Percentiles rank a stretch among this genome's conserved stretches.
phyloP scores from a whole-genome alignment of 2,797 vertebrate genomes.

The Malurus leucopterus region DNA sequence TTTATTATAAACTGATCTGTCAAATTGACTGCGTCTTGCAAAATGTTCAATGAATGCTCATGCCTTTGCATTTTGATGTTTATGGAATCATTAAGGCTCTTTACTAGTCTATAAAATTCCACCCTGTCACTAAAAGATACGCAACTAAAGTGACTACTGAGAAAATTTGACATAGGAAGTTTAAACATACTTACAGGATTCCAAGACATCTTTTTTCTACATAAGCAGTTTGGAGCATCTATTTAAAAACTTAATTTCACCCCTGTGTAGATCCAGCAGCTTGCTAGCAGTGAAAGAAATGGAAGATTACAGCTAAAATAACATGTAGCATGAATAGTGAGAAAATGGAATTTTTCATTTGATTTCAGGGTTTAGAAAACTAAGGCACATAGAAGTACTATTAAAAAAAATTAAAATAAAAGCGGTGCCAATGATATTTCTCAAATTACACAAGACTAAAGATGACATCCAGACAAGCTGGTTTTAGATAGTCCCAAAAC shows the following conservation, averaged over 20 bases:
- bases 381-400: neutral
- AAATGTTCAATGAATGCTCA: neutral
- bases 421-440: accelerated
- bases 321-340: neutral
- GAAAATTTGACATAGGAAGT: neutral
- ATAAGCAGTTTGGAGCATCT: neutral
- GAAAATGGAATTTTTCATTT: neutral
- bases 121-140: neutral
- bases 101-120: neutral
- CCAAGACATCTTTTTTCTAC: neutral
- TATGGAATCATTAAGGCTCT: neutral
- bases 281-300: neutral
- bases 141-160: neutral
- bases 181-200: neutral
- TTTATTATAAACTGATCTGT: neutral
- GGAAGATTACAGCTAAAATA: neutral
- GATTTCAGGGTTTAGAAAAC: neutral
- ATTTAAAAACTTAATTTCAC: neutral
- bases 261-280: neutral
- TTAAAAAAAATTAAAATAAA: neutral
- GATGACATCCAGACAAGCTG: neutral
- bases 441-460: neutral
- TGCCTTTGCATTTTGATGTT: neutral
- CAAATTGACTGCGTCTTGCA: neutral
- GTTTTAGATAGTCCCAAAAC: neutral